Percentiles rank a stretch among this genome's conserved stretches.
phyloP scores from a whole-genome alignment of 2,113 vertebrate genomes.

The Zosterops hypoxanthus region DNA sequence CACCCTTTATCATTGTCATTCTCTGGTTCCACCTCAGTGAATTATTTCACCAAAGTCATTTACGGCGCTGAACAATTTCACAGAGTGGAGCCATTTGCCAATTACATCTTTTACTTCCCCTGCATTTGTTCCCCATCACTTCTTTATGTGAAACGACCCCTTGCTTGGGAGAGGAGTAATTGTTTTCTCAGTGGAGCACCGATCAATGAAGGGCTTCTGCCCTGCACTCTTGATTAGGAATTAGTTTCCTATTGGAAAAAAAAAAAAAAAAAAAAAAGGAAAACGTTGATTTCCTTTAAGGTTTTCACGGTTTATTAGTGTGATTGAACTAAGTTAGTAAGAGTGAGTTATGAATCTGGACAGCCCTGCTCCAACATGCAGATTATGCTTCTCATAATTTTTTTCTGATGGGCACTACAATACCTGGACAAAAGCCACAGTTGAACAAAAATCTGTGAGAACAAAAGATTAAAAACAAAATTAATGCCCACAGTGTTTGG shows the following conservation, averaged over 20 bases:
- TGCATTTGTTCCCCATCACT: neutral
- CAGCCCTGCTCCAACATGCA: neutral
- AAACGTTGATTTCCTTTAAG: neutral
- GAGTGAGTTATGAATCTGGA: neutral
- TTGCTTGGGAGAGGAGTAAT: neutral
- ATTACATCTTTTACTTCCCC: constrained; percentile 10
- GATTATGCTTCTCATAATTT: neutral
- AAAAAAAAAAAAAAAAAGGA: neutral
- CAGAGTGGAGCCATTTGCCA: neutral
- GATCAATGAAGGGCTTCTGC: neutral
- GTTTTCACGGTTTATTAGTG: neutral
- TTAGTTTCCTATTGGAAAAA: neutral
- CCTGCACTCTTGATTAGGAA: neutral
- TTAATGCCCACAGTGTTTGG: rapidly evolving
- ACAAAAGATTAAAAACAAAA: neutral
- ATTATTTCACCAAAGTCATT: neutral
- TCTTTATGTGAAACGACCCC: neutral
- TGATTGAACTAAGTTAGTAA: neutral
- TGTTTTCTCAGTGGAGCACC: neutral
- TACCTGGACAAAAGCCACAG: neutral
- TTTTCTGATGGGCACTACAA: neutral
- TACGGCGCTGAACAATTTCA: neutral
- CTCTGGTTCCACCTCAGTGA: neutral
- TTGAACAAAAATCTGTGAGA: neutral
- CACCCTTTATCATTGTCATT: neutral